Conservation (phyloP, 2,113 vertebrate genomes). For the Merops nubicus region DNA sequence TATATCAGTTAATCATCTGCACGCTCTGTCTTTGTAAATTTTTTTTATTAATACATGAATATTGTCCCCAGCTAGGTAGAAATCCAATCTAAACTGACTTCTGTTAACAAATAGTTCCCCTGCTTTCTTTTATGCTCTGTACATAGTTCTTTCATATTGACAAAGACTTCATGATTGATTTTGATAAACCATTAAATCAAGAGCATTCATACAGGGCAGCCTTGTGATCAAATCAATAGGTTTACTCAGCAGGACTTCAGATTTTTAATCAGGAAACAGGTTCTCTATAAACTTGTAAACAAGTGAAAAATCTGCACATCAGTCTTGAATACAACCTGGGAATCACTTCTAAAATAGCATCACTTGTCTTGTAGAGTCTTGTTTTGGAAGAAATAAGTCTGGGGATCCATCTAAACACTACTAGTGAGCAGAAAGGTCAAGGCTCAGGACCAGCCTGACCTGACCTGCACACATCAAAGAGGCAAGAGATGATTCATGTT, state of each 20-base stretch:
- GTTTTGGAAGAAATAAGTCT: not conserved
- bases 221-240: not conserved
- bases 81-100: not conserved
- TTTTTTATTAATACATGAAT: not conserved
- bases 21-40: not conserved
- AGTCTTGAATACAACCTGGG: not conserved
- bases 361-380: not conserved
- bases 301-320: not conserved
- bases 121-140: not conserved
- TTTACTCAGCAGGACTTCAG: not conserved
- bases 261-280: not conserved
- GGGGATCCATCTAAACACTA: not conserved
- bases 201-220: not conserved
- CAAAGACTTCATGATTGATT: not conserved
- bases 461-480: not conserved
- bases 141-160: not conserved
- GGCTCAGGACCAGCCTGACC: not conserved
- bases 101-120: not conserved
- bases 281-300: not conserved
- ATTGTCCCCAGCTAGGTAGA: not conserved
- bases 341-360: not conserved
- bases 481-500: not conserved
- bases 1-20: not conserved
- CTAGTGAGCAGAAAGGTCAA: not conserved
- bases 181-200: not conserved